Evolutionary conservation across 2,113 vertebrate genomes (phyloP).

Genomic region (Mormyrus lacerda): DNA sequence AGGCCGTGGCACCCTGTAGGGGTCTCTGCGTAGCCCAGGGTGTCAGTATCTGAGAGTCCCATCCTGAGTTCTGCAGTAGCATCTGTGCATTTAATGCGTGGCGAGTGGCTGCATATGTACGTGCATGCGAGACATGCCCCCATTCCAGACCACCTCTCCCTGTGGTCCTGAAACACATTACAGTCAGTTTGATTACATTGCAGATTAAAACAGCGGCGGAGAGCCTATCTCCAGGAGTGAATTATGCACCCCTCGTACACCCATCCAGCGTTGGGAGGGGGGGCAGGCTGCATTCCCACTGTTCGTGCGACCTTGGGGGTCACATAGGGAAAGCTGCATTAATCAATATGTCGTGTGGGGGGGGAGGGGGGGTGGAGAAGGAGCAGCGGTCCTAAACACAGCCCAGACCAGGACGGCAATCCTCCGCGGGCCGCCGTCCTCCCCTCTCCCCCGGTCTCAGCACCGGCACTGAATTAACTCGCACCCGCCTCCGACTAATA

Average conservation of each 20-base stretch:
- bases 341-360: constrained; percentile 57
- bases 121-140: neutral
- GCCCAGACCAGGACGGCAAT: constrained; percentile 6
- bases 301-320: constrained; percentile 61
- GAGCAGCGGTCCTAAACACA: constrained; percentile 36
- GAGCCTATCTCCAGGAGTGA: constrained; percentile 40
- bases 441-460: constrained; percentile 29
- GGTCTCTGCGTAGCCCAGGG: neutral
- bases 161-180: constrained; percentile 43
- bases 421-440: constrained; percentile 32
- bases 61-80: neutral
- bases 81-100: neutral
- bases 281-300: constrained; percentile 46
- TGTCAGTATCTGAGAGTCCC: neutral
- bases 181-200: constrained; percentile 54
- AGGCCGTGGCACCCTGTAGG: neutral
- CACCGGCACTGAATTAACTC: constrained; percentile 54
- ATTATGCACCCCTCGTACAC: constrained; percentile 48
- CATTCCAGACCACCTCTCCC: constrained; percentile 6
- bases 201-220: constrained; percentile 43
- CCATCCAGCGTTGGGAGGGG: constrained; percentile 28
- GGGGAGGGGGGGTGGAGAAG: constrained; percentile 35
- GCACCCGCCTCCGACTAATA: constrained; percentile 52
- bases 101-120: constrained; percentile 10
- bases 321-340: constrained; percentile 56